Evolutionary conservation across 2,888 invertebrate species (phyloP).

Genomic region (Meghimatium bilineatum): DNA sequence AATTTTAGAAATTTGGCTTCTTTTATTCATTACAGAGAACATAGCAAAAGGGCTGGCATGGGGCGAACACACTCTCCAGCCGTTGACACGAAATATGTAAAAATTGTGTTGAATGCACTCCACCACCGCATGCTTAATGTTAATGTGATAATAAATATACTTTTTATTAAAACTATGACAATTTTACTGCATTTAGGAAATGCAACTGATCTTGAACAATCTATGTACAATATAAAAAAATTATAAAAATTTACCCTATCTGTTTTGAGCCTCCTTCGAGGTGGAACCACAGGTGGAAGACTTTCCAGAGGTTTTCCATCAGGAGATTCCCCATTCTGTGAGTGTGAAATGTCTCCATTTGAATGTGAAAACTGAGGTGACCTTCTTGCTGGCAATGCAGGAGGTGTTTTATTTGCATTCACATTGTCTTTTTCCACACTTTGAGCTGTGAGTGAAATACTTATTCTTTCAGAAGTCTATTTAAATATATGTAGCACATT

Average conservation of each 20-base stretch:
- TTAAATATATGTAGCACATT: background rate
- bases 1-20: too few species aligned
- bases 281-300: conserved; percentile 65
- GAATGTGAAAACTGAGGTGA: conserved; percentile 54
- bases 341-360: conserved; percentile 61
- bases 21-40: too few species aligned
- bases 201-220: background rate
- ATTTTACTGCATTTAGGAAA: too few species aligned
- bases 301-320: conserved; percentile 34
- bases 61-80: too few species aligned
- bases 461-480: background rate
- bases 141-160: too few species aligned
- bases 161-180: too few species aligned
- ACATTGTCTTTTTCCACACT: background rate
- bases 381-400: conserved; percentile 68
- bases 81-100: too few species aligned
- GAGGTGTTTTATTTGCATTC: conserved; percentile 75
- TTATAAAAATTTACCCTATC: conserved; percentile 53
- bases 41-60: too few species aligned
- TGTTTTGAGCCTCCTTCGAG: conserved; percentile 61
- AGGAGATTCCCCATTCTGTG: conserved; percentile 49
- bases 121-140: too few species aligned
- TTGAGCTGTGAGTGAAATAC: background rate
- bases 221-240: background rate
- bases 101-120: too few species aligned